Evolutionary conservation across 2,888 invertebrate species (phyloP).

Genomic region (Tenthredo amoena): DNA sequence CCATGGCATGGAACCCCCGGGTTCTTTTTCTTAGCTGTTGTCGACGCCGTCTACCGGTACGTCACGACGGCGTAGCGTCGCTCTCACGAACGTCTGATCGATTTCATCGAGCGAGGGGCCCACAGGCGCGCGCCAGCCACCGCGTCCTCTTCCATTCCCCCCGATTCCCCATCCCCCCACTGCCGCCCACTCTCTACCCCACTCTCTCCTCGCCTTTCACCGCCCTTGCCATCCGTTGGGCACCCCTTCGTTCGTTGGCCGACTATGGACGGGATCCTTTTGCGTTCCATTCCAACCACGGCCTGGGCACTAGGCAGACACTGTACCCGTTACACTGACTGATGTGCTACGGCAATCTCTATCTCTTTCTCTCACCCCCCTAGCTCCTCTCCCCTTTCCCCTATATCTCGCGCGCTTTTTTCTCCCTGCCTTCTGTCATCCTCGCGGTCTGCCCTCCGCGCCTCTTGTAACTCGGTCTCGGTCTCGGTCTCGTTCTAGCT

Average conservation of each 20-base stretch:
- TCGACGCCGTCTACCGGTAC: constrained; percentile 48
- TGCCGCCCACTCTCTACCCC: not conserved
- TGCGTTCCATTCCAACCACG: constrained; percentile 46
- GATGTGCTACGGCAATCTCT: constrained; percentile 44
- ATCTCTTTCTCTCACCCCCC: not conserved
- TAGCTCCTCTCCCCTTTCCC: not conserved
- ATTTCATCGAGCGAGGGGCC: constrained; percentile 61
- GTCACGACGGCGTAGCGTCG: constrained; percentile 64
- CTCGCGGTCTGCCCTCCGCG: constrained; percentile 28
- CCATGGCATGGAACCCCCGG: constrained; percentile 57
- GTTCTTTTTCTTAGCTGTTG: constrained; percentile 59
- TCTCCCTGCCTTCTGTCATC: constrained; percentile 15
- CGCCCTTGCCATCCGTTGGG: constrained; percentile 26
- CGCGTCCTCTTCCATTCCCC: constrained; percentile 58
- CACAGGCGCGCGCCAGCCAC: constrained; percentile 54
- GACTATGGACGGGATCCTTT: constrained; percentile 26
- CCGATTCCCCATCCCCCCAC: constrained; percentile 62
- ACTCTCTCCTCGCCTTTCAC: constrained; percentile 26
- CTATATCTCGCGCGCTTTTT: not conserved
- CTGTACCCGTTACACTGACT: constrained; percentile 48
- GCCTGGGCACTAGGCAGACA: constrained; percentile 34
- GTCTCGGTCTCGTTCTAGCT: constrained; percentile 3
- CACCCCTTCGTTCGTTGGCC: constrained; percentile 25
- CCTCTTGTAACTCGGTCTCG: constrained; percentile 25
- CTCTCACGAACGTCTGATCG: constrained; percentile 65